Conservation (phyloP, 2,113 vertebrate genomes). For the Neopipo cinnamomea region DNA sequence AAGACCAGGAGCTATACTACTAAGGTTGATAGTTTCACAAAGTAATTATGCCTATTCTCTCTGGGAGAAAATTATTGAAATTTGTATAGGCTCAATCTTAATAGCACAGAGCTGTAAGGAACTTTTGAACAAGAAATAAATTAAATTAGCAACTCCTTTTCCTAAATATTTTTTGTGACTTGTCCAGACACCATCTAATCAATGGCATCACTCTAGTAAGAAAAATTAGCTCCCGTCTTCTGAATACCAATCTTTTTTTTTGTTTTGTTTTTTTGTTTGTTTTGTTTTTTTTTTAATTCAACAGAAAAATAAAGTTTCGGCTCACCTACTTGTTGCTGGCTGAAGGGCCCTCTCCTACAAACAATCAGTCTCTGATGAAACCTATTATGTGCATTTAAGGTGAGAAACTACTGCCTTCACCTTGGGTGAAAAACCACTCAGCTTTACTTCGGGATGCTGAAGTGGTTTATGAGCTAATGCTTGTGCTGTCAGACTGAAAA, state of each 20-base stretch:
- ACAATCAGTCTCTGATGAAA: not conserved
- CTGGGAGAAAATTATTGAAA: not conserved
- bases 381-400: not conserved
- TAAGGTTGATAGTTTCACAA: not conserved
- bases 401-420: not conserved
- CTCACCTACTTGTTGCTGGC: not conserved
- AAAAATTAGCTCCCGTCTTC: not conserved
- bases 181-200: not conserved
- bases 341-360: not conserved
- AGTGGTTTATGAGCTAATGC: not conserved
- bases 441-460: not conserved
- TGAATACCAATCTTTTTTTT: not conserved
- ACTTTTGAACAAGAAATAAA: not conserved
- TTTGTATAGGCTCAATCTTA: not conserved
- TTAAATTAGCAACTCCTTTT: not conserved
- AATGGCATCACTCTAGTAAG: not conserved
- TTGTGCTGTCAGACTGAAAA: not conserved
- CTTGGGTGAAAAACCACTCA: not conserved
- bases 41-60: not conserved
- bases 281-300: not conserved
- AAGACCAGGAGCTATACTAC: not conserved
- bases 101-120: not conserved
- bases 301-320: not conserved
- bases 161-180: not conserved
- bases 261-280: too few relatives aligned